phyloP scores from a whole-genome alignment of 2,888 invertebrate genomes.

The Dimorphilus gyrociliatus region DNA sequence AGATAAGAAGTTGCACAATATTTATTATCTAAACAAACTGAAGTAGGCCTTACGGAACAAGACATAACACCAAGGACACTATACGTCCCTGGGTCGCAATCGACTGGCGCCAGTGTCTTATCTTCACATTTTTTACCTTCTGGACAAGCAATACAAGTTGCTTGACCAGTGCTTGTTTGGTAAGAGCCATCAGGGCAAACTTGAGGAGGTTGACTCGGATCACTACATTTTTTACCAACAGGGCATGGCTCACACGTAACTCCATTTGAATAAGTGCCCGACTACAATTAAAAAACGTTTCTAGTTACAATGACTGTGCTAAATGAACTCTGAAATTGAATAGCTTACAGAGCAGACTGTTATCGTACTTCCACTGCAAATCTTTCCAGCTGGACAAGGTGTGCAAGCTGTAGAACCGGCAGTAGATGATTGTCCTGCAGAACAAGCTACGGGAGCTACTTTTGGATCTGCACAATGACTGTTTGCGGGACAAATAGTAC shows the following conservation, averaged over 20 bases:
- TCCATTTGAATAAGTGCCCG: slow-evolving; percentile 24
- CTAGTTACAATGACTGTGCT: neutral
- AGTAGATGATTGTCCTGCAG: slow-evolving; percentile 10
- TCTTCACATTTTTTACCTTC: slow-evolving; percentile 8
- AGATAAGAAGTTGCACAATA: neutral
- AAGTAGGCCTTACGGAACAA: slow-evolving; percentile 16
- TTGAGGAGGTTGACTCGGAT: slow-evolving; percentile 15
- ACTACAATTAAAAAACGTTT: slow-evolving; percentile 11
- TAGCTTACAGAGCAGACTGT: slow-evolving; percentile 6
- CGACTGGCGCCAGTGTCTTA: slow-evolving; percentile 12
- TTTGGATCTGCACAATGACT: slow-evolving; percentile 20
- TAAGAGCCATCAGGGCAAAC: slow-evolving; percentile 24
- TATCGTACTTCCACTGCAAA: slow-evolving; percentile 11
- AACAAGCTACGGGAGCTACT: slow-evolving; percentile 16
- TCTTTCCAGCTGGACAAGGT: slow-evolving; percentile 18
- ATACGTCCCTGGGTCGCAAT: slow-evolving; percentile 22
- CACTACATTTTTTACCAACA: slow-evolving; percentile 22
- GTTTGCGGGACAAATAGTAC: slow-evolving; percentile 19
- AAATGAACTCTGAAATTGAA: slow-evolving; percentile 1
- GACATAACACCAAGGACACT: slow-evolving; percentile 18
- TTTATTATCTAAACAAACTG: neutral
- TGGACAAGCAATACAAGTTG: slow-evolving; percentile 24
- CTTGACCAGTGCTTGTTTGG: slow-evolving; percentile 19
- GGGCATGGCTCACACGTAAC: slow-evolving; percentile 20
- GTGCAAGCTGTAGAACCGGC: slow-evolving; percentile 17